Base-by-base conservation (phyloP, 2,113 vertebrate species). In the Leiothrix lutea region DNA sequence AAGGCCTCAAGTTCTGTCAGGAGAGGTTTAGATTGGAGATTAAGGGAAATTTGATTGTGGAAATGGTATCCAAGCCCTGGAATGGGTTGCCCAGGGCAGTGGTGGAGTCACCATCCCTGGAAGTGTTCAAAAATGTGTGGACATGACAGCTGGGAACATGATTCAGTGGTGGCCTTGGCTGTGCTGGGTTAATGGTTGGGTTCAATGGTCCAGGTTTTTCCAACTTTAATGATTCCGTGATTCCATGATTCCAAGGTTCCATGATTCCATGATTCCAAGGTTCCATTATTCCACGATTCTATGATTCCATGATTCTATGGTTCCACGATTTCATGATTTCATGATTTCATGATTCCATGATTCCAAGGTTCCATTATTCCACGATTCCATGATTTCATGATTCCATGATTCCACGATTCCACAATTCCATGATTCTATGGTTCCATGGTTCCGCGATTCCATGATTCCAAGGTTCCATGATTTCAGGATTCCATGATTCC, bases 1-100 rank as follows among this genome's bases (percentile, higher is more conserved):
- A 29, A 0, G 1, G 51, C 69, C 38, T 12, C 53, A 12, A 0
- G 15, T 21, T 24, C 25, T 51, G 15, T 10, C 38, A 38, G 38
- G 12, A 80, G 45, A 51, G 33, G 28, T 45, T 66, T 38, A 38
- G 28, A 12, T 8, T 8, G 23, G 38, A 51, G 24, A 45, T 51
- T 2, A 58, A 36, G 53, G 60, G 45, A 58, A n/a, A 51, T 21
- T 17, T 21, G 33, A 4, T 21, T 36, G 5, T 29, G 51, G 45
- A 22, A 74, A 38, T 8, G 15, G 38, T 51, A 26, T 19, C 11
- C 58, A 58, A 65, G 33, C 36, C n/a, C 51, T 50, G 36, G 36
- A 50, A 44, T 1, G 8, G 8, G 19, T 14, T 50, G 22, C 12
- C 19, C 51, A n/a, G 36, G 23, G 44, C 12, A 28, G 26, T 20